These are phyloP conservation scores for Nemopilema nomurai DNA, from an alignment of 30 jellyfish, hydroid and myxozoan species.

Conservation along the genomic window DNA sequence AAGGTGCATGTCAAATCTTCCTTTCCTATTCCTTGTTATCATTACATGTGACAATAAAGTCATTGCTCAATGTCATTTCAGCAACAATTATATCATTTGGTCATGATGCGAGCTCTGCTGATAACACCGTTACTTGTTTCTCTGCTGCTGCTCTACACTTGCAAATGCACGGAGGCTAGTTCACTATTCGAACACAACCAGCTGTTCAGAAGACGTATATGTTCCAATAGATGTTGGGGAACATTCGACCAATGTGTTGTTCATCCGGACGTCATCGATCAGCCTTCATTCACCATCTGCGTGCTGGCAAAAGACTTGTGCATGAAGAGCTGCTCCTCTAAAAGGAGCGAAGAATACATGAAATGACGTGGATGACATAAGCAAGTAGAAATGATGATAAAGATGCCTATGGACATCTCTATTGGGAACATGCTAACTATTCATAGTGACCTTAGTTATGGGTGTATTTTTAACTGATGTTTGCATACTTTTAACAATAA, in stretches of 20 bases:
- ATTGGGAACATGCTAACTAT: no score
- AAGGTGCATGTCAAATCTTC: no score
- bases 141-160: neutral
- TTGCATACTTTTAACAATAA: no score
- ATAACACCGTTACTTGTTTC: neutral
- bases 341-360: neutral
- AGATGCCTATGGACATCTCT: neutral
- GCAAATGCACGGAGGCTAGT: neutral
- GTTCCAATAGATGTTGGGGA: slow-evolving; percentile 25
- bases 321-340: neutral
- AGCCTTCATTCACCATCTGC: neutral
- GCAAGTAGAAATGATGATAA: neutral
- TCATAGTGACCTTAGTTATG: no score
- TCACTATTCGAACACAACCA: neutral
- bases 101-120: neutral
- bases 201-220: slow-evolving; percentile 1
- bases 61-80: no score
- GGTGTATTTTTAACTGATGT: no score
- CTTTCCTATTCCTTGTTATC: neutral
- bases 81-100: neutral
- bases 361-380: neutral
- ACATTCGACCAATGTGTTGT: neutral
- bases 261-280: neutral
- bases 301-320: slow-evolving; percentile 5
- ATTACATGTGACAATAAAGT: neutral